Percentiles rank a stretch among this genome's conserved stretches.
These are phyloP conservation scores for Brachypteracias leptosomus DNA, from an alignment of 2,113 vertebrate genomes.

Conservation along the genomic window DNA sequence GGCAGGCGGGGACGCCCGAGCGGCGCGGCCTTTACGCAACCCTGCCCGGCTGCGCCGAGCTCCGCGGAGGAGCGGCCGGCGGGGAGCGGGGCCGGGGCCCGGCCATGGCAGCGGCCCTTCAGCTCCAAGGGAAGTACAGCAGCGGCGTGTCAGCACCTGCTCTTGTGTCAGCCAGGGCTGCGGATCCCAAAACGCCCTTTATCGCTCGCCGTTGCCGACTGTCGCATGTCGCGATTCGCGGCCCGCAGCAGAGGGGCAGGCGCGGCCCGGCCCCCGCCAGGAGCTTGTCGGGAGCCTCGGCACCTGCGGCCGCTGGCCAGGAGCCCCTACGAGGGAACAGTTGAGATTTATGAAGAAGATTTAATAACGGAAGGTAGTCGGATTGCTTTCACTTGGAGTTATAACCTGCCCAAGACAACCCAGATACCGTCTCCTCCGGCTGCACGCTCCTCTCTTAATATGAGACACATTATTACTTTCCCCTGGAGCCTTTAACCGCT, in stretches of 20 bases:
- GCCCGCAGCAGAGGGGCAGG: background rate
- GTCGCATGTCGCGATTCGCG: background rate
- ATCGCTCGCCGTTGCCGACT: background rate
- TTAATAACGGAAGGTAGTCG: background rate
- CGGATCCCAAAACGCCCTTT: background rate
- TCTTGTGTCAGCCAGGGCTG: background rate
- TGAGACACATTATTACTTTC: background rate
- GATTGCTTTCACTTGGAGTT: background rate
- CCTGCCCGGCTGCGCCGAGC: background rate
- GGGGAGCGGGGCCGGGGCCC: background rate
- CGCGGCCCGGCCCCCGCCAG: background rate
- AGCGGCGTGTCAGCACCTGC: background rate
- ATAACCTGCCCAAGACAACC: background rate
- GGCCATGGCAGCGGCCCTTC: background rate
- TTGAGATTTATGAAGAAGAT: background rate
- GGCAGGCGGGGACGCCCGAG: background rate
- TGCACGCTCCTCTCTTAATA: background rate
- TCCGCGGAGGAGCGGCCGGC: background rate
- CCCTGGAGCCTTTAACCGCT: background rate
- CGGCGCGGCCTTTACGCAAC: no score
- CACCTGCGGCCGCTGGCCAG: background rate
- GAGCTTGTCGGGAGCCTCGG: background rate
- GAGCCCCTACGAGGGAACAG: background rate
- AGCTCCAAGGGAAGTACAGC: background rate
- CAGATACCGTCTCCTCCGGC: background rate